These are phyloP conservation scores for Penaeus indicus DNA, from an alignment of 1,140 invertebrate species.

Conservation along the genomic window DNA sequence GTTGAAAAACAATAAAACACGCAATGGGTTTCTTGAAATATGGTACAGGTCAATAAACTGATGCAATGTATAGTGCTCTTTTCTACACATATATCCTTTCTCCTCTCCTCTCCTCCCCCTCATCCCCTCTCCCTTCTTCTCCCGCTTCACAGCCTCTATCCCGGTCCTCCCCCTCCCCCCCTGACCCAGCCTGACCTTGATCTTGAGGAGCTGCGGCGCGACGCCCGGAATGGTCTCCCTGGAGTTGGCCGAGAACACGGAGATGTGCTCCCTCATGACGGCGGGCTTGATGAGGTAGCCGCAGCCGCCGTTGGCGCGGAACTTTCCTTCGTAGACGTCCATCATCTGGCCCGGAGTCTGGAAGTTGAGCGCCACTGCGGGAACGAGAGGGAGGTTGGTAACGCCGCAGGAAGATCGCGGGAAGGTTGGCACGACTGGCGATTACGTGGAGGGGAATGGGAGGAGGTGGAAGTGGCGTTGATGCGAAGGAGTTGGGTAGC, in stretches of 20 bases:
- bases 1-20: too few species aligned
- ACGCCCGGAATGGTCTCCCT: conserved; percentile 74
- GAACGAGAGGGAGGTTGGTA: neutral
- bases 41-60: too few species aligned
- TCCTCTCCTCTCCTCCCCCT: neutral
- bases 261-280: conserved; percentile 72
- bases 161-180: neutral
- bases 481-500: too few species aligned
- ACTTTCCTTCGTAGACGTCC: conserved; percentile 76
- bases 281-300: conserved; percentile 78
- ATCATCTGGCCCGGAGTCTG: conserved; percentile 75
- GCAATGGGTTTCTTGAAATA: too few species aligned
- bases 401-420: neutral
- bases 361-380: conserved; percentile 74
- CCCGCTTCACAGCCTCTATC: neutral
- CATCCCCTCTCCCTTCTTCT: neutral
- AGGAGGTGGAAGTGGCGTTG: neutral
- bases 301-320: conserved; percentile 77
- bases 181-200: conserved; percentile 71
- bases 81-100: neutral
- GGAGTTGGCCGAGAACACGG: conserved; percentile 72
- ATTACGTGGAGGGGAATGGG: neutral
- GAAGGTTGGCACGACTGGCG: neutral
- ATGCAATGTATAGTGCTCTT: neutral
- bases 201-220: conserved; percentile 74